Evolutionary conservation across 2,113 vertebrate species (phyloP), one percentile per base, ranked within the genome.

Genomic region (Morone saxatilis): DNA sequence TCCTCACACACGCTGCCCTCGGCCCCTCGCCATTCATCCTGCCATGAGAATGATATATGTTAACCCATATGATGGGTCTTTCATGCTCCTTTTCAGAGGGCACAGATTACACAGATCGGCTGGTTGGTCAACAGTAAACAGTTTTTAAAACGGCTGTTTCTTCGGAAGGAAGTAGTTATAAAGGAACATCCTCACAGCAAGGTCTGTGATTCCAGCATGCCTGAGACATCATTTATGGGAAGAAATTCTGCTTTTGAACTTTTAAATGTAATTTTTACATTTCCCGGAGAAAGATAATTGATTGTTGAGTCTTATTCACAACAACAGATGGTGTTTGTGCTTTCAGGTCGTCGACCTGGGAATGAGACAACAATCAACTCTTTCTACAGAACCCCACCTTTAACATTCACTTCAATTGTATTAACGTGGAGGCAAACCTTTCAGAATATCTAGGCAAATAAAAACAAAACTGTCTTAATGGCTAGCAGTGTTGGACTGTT

Each of bases 1-100:
- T 83, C 76, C 88, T 81, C 57, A 62, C 81, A 86, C 89, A 76
- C 82, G 62, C 68, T 67, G 67, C 69, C 73, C 83, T 91, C 83
- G 72, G 78, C 62, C 79, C 85, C 61, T 72, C 20, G 7, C 69
- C 50, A 91, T 89, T 90, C 70, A 83, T 75, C 66, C 72, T 10
- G 47, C 61, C 81, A 86, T 88, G 85, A 90, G 86, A 94, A 93
- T 65, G 45, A 89, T 75, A 78, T 17, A 53, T 78, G 84, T 45
- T 78, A 78, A 77, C 47, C 57, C 59, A 57, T 70, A 76, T 77
- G 54, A 83, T 20, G 31, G 22, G 16, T 70, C 76, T 80, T 75
- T 87, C 57, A 68, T 75, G 25, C 76, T 84, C 22, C 65, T 70
- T 71, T 61, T 77, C 25, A 83, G 66, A 72, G 70, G 67, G 60